These are phyloP conservation scores for Aurelia sp. DNA, from an alignment of 30 jellyfish, hydroid and myxozoan genomes.

Conservation along the genomic window DNA sequence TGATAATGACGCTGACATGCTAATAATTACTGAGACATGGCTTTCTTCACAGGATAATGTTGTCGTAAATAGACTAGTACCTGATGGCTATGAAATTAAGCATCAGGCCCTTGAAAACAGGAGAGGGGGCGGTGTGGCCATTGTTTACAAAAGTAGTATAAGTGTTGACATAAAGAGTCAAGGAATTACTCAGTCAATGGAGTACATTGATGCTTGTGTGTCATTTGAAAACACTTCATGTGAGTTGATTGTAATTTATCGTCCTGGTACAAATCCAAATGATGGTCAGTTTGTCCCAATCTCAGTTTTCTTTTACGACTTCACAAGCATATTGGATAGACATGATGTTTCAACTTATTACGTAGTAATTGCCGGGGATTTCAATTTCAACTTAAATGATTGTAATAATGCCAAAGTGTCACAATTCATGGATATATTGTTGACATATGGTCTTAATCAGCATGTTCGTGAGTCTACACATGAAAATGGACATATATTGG, in stretches of 20 bases:
- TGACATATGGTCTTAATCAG: constrained; percentile 38
- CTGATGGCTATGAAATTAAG: constrained; percentile 13
- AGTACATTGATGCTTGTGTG: constrained; percentile 21
- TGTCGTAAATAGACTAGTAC: constrained; percentile 28
- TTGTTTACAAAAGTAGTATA: constrained; percentile 3
- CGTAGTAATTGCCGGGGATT: constrained; percentile 53
- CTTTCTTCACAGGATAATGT: constrained; percentile 17
- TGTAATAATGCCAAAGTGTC: constrained; percentile 40
- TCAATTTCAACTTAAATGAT: constrained; percentile 43
- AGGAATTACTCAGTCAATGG: constrained; percentile 38
- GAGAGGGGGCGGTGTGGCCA: constrained; percentile 39
- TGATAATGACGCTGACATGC: constrained; percentile 24
- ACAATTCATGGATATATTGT: constrained; percentile 12
- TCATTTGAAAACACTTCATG: too few species aligned
- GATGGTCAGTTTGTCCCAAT: background rate
- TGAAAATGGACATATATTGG: constrained; percentile 52
- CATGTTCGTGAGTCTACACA: constrained; percentile 49
- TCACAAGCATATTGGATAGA: constrained; percentile 1
- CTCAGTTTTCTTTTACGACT: background rate
- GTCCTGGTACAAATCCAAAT: too few species aligned
- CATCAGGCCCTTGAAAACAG: constrained; percentile 14
- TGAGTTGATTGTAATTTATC: too few species aligned
- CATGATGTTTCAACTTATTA: constrained; percentile 31
- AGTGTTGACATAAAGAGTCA: constrained; percentile 33
- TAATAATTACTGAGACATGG: constrained; percentile 28